These are phyloP conservation scores for Pogonognathellus flavescens DNA, from an alignment of 1,140 invertebrate species.

Conservation along the genomic window DNA sequence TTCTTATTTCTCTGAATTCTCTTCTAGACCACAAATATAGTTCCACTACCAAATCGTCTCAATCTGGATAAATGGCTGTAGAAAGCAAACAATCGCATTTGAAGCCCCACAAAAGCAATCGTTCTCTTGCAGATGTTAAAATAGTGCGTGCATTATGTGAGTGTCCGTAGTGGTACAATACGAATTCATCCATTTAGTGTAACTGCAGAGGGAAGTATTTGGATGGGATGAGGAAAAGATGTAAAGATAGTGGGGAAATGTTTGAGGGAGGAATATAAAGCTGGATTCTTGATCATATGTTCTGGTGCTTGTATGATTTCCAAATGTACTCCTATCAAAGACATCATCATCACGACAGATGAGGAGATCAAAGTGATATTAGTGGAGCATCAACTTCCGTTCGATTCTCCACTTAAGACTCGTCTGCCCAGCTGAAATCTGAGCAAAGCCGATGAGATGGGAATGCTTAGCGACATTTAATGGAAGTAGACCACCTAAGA, in stretches of 20 bases:
- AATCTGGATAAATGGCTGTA: no score
- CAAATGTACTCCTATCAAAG: neutral
- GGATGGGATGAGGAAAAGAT: neutral
- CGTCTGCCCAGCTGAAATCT: conserved; percentile 1
- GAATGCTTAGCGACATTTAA: neutral
- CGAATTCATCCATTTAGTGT: no score
- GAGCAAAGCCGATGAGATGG: conserved; percentile 6
- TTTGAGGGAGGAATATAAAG: neutral
- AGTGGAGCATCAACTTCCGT: conserved; percentile 21
- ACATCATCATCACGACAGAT: conserved; percentile 22
- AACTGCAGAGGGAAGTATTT: no score
- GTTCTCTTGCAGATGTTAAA: no score
- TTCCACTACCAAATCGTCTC: no score
- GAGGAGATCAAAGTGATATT: conserved; percentile 42
- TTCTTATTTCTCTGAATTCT: no score
- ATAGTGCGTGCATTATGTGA: no score
- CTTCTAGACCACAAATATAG: no score
- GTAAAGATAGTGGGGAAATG: neutral
- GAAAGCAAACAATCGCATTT: no score
- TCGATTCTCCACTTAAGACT: conserved; percentile 38
- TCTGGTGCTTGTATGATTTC: neutral
- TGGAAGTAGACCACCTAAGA: neutral
- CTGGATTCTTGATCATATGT: neutral
- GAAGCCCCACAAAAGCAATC: no score
- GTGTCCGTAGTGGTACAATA: no score